phyloP scores from a whole-genome alignment of 2,888 invertebrate species.

The Limnephilus lunatus region DNA sequence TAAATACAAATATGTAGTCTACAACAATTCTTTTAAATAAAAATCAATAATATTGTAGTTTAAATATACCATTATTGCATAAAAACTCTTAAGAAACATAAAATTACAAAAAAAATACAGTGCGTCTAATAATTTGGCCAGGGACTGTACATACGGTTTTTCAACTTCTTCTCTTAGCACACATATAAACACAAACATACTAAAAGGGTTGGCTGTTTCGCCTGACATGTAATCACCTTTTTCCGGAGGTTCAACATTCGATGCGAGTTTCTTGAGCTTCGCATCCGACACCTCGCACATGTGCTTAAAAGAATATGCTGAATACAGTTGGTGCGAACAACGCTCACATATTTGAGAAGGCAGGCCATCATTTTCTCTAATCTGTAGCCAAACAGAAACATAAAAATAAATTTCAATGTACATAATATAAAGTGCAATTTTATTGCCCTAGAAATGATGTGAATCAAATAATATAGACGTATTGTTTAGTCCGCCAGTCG shows the following conservation, averaged over 20 bases:
- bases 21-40: too few species aligned
- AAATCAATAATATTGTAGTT: too few species aligned
- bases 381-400: slow-evolving; percentile 64
- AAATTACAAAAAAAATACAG: too few species aligned
- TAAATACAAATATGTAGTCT: too few species aligned
- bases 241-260: slow-evolving; percentile 30
- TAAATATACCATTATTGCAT: too few species aligned
- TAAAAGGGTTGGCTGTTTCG: neutral
- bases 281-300: slow-evolving; percentile 70
- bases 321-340: slow-evolving; percentile 69
- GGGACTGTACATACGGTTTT: too few species aligned
- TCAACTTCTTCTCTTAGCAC: neutral
- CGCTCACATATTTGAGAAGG: slow-evolving; percentile 70
- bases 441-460: neutral
- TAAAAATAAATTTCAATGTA: neutral
- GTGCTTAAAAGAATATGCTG: slow-evolving; percentile 70
- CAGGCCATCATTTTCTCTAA: slow-evolving; percentile 71
- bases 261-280: slow-evolving; percentile 67
- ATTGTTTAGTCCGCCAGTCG: neutral
- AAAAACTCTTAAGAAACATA: too few species aligned
- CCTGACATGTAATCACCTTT: slow-evolving; percentile 4
- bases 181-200: neutral
- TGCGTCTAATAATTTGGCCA: too few species aligned
- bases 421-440: neutral
- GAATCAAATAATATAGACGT: neutral